These are phyloP conservation scores for Campopleginae sp. DNA, from an alignment of 2,888 invertebrate species.

Conservation along the genomic window DNA sequence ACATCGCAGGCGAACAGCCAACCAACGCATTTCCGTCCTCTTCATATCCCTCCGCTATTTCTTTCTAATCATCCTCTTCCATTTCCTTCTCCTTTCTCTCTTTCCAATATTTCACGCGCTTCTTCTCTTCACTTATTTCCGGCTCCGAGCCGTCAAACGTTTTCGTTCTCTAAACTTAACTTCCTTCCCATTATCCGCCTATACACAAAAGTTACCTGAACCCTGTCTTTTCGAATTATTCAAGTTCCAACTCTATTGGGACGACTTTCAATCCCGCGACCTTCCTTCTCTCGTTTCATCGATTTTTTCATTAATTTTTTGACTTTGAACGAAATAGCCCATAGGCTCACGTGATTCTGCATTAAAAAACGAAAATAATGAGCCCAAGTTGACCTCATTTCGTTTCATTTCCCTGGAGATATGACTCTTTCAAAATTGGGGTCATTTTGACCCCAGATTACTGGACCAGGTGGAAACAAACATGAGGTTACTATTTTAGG, in stretches of 20 bases:
- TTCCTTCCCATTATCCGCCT: neutral
- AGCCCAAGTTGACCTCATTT: too few species aligned
- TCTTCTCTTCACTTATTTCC: neutral
- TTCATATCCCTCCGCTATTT: constrained; percentile 65
- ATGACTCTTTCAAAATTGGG: too few species aligned
- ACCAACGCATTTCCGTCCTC: constrained; percentile 66
- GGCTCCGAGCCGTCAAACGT: neutral
- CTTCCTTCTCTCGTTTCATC: too few species aligned
- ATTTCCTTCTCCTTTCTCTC: constrained; percentile 52
- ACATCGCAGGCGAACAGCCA: constrained; percentile 61
- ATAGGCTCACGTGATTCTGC: too few species aligned
- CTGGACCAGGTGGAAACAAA: too few species aligned
- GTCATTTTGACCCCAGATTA: too few species aligned
- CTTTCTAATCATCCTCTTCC: constrained; percentile 44
- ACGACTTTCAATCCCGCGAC: too few species aligned
- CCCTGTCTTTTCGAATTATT: neutral
- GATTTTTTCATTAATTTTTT: too few species aligned
- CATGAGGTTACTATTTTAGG: too few species aligned
- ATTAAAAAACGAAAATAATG: too few species aligned
- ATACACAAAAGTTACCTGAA: neutral
- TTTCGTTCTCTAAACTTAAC: neutral
- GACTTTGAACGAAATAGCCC: too few species aligned
- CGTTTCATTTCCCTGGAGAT: too few species aligned
- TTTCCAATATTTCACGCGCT: constrained; percentile 12
- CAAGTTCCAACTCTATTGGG: neutral